These are phyloP conservation scores for Virgularia gustaviana DNA, from an alignment of 92 coral and sea anemone genomes.

Conservation along the genomic window DNA sequence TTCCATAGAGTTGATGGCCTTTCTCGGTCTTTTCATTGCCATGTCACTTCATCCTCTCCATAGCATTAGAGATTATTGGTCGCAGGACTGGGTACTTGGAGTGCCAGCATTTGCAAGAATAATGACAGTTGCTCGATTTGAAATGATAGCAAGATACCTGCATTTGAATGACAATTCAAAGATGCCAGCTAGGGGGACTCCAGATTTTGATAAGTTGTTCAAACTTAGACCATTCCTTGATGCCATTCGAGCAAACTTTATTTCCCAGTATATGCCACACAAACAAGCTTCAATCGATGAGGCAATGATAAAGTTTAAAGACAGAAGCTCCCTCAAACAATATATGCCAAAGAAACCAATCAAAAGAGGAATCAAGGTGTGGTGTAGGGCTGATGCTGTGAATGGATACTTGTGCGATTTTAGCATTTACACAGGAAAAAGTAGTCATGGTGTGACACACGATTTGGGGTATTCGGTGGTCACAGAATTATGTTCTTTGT, in stretches of 20 bases:
- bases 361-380: constrained; percentile 27
- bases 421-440: constrained; percentile 32
- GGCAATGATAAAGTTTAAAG: constrained; percentile 36
- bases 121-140: constrained; percentile 11
- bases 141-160: not conserved
- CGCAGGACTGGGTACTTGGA: constrained; percentile 21
- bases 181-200: not conserved
- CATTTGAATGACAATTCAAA: constrained; percentile 45
- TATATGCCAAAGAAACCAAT: constrained; percentile 35
- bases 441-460: not conserved
- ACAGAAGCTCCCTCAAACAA: constrained; percentile 23
- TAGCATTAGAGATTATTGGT: constrained; percentile 4
- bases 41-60: constrained; percentile 9
- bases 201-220: constrained; percentile 43
- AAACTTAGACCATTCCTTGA: constrained; percentile 42
- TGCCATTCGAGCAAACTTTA: constrained; percentile 8
- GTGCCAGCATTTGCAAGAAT: constrained; percentile 15
- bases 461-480: constrained; percentile 41
- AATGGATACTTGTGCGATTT: constrained; percentile 34
- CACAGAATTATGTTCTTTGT: constrained; percentile 18
- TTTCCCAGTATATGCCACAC: constrained; percentile 8
- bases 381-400: constrained; percentile 42
- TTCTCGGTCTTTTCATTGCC: constrained; percentile 5
- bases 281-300: constrained; percentile 23
- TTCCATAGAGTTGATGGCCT: not conserved